phyloP scores from a whole-genome alignment of 2,113 vertebrate genomes.

The Agapornis roseicollis region DNA sequence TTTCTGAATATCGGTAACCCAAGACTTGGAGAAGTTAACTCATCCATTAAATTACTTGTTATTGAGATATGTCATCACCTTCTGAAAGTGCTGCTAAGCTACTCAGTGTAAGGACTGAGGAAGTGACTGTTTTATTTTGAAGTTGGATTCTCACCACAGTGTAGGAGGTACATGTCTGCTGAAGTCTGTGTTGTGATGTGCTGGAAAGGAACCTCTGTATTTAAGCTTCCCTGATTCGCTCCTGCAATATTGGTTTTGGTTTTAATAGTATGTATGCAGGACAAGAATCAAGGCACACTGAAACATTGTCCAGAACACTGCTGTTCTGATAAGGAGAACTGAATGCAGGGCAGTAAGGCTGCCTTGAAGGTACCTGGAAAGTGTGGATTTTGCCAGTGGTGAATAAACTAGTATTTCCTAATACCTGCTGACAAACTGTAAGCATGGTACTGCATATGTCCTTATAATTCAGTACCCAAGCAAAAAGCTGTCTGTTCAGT shows the following conservation, averaged over 20 bases:
- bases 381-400: not conserved
- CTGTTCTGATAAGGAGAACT: not conserved
- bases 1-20: not conserved
- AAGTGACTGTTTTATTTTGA: not conserved
- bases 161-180: rapidly evolving
- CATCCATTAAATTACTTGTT: not conserved
- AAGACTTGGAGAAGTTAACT: not conserved
- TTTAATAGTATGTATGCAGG: not conserved
- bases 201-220: not conserved
- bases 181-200: not conserved
- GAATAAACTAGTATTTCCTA: not conserved
- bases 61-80: rapidly evolving
- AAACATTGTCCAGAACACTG: rapidly evolving
- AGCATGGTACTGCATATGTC: not conserved
- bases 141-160: not conserved
- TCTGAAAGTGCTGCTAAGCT: not conserved
- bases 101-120: not conserved
- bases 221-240: not conserved
- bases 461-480: not conserved
- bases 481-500: not conserved
- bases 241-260: not conserved
- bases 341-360: rapidly evolving
- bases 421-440: not conserved
- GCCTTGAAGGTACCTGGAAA: not conserved
- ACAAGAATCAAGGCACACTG: not conserved